Evolutionary conservation across 2,113 vertebrate species (phyloP).

Genomic region (Semicossyphus pulcher): DNA sequence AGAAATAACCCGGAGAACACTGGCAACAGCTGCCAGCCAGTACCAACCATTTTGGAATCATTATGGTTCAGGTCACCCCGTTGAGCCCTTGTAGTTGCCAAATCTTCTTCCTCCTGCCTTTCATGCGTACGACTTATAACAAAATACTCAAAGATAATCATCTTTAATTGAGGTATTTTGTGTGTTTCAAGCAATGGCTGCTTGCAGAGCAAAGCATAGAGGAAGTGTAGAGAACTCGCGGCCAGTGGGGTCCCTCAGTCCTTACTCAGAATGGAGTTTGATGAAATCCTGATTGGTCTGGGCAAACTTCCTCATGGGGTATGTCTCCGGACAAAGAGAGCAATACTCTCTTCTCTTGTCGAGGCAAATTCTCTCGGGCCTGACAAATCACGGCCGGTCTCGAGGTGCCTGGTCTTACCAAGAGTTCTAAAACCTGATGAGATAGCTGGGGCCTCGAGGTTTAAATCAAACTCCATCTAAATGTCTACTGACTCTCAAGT

Average conservation of each 20-base stretch:
- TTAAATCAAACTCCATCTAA: conserved; percentile 43
- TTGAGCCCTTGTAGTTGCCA: conserved; percentile 23
- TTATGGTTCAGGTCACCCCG: conserved; percentile 21
- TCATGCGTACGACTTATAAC: conserved; percentile 35
- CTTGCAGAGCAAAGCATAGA: conserved; percentile 28
- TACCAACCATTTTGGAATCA: conserved; percentile 44
- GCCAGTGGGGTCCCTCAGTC: conserved; percentile 19
- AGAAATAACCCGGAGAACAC: not conserved
- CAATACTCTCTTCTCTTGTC: conserved; percentile 58
- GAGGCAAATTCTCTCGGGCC: conserved; percentile 60
- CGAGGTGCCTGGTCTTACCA: conserved; percentile 40
- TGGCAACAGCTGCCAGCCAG: conserved; percentile 19
- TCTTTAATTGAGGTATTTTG: conserved; percentile 66
- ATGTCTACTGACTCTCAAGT: conserved; percentile 43
- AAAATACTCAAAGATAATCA: conserved; percentile 60
- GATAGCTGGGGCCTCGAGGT: conserved; percentile 12
- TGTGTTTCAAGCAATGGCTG: conserved; percentile 42
- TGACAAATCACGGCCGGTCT: conserved; percentile 58
- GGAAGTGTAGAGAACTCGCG: conserved; percentile 9
- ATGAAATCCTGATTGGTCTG: conserved; percentile 77
- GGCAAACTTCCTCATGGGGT: conserved; percentile 73
- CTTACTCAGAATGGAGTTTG: conserved; percentile 62
- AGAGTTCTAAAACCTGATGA: conserved; percentile 40
- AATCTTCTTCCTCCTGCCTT: conserved; percentile 16
- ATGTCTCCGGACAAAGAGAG: conserved; percentile 64